Conservation (phyloP, 2,888 invertebrate genomes). For the Zhuqinia jingwanae region DNA sequence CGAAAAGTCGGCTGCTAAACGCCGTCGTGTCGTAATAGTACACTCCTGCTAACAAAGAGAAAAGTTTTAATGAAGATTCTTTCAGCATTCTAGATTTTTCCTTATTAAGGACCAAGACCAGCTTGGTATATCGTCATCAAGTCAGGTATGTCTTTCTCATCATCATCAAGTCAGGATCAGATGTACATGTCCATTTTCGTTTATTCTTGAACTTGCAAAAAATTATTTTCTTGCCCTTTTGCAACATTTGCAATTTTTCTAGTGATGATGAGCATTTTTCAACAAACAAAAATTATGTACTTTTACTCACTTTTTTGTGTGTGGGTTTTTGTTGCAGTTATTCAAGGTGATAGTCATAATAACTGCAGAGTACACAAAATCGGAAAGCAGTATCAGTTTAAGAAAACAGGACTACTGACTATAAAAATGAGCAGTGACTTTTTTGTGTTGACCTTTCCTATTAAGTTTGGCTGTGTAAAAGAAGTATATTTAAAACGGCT, state of each 20-base stretch:
- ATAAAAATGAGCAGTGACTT: not conserved
- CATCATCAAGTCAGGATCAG: not conserved
- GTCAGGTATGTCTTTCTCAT: constrained; percentile 20
- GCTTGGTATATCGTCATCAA: constrained; percentile 18
- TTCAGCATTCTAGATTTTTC: constrained; percentile 42
- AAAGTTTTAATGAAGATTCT: not conserved
- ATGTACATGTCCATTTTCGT: constrained; percentile 26
- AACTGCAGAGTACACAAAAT: too few species aligned
- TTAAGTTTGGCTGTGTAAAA: too few species aligned
- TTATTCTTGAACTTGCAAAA: not conserved
- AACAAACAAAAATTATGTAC: not conserved
- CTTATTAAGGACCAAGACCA: constrained; percentile 27
- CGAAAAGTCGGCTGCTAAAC: too few species aligned
- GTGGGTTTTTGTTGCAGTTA: constrained; percentile 16
- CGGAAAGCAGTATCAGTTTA: not conserved
- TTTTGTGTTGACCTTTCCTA: not conserved
- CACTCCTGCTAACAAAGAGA: too few species aligned
- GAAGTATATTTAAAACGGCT: too few species aligned
- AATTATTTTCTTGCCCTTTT: not conserved
- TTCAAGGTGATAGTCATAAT: constrained; percentile 26
- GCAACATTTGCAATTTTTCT: constrained; percentile 17
- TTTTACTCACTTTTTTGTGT: constrained; percentile 12
- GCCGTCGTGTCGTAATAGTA: too few species aligned
- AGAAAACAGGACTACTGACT: not conserved
- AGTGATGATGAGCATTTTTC: constrained; percentile 1